Percentiles rank a stretch among this genome's conserved stretches.
These are phyloP conservation scores for Bombus huntii DNA, from an alignment of 1,140 invertebrate genomes.

Conservation along the genomic window DNA sequence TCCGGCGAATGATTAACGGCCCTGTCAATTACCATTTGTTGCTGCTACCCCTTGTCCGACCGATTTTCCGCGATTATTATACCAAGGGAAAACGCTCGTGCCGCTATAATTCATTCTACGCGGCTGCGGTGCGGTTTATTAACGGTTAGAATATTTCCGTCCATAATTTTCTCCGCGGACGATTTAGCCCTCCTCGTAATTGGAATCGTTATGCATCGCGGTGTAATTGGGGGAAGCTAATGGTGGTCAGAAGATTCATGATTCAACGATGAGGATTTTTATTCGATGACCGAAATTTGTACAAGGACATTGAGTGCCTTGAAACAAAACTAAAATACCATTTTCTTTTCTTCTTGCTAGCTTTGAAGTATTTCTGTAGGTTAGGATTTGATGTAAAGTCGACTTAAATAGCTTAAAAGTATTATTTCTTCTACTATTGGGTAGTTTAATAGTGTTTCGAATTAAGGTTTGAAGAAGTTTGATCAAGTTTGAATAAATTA, in stretches of 20 bases:
- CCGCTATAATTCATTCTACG: slow-evolving; percentile 34
- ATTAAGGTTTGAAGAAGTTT: too few relatives aligned
- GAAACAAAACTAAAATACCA: too few relatives aligned
- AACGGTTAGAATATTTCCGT: slow-evolving; percentile 38
- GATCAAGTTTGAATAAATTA: too few relatives aligned
- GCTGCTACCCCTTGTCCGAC: slow-evolving; percentile 53
- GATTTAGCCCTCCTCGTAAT: slow-evolving; percentile 26
- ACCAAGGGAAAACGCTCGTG: slow-evolving; percentile 28
- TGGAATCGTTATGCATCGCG: slow-evolving; percentile 9
- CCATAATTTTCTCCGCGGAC: slow-evolving; percentile 20
- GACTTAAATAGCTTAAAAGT: too few relatives aligned
- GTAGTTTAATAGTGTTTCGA: too few relatives aligned
- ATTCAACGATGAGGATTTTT: not conserved
- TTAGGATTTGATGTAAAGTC: too few relatives aligned
- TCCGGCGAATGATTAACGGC: slow-evolving; percentile 73
- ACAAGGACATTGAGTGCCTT: too few relatives aligned
- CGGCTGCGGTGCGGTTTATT: slow-evolving; percentile 28
- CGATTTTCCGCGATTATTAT: slow-evolving; percentile 70
- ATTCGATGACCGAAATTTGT: not conserved
- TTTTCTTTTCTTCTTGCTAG: not conserved
- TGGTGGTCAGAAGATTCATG: not conserved
- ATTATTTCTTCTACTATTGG: too few relatives aligned
- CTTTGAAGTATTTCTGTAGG: too few relatives aligned
- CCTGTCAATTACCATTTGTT: slow-evolving; percentile 70
- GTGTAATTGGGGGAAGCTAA: slow-evolving; percentile 11